phyloP scores from a whole-genome alignment of 2,113 vertebrate species.

The Polypterus senegalus region DNA sequence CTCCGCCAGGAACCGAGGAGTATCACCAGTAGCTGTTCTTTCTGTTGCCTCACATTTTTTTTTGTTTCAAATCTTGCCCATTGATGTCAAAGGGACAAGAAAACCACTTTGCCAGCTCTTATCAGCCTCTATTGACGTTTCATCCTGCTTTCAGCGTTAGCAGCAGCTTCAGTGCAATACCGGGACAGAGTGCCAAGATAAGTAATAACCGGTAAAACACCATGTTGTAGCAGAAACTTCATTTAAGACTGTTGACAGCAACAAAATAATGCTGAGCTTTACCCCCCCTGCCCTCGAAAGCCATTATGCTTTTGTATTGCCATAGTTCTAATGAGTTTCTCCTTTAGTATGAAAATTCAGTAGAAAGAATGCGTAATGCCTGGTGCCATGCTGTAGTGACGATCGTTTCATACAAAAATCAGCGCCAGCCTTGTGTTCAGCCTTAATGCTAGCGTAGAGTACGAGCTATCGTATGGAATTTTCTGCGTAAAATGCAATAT shows the following conservation, averaged over 20 bases:
- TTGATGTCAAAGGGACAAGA: background rate
- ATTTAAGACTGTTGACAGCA: too few species aligned
- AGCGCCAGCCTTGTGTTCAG: too few species aligned
- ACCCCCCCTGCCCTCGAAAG: background rate
- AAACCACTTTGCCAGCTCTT: background rate
- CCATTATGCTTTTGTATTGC: conserved; percentile 1
- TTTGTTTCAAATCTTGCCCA: background rate
- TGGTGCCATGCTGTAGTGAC: background rate
- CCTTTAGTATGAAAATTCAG: background rate
- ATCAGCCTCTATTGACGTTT: conserved; percentile 2
- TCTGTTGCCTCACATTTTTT: conserved; percentile 3
- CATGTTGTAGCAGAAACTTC: background rate
- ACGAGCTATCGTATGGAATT: too few species aligned
- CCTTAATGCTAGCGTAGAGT: too few species aligned
- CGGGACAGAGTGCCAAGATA: conserved; percentile 10
- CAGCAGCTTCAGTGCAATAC: background rate
- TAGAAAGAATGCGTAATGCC: conserved; percentile 2
- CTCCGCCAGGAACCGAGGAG: conserved; percentile 5
- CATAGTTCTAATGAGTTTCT: background rate
- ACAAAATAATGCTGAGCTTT: too few species aligned
- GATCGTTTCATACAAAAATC: too few species aligned
- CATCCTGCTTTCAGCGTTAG: background rate
- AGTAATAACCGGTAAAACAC: conserved; percentile 5
- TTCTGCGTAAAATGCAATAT: too few species aligned
- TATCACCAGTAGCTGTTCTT: conserved; percentile 1